A percentile compares a stretch with the other conserved stretches of the same genome.
These are phyloP conservation scores for Ceyx margarethae DNA, from an alignment of 2,113 vertebrate genomes.

Conservation along the genomic window DNA sequence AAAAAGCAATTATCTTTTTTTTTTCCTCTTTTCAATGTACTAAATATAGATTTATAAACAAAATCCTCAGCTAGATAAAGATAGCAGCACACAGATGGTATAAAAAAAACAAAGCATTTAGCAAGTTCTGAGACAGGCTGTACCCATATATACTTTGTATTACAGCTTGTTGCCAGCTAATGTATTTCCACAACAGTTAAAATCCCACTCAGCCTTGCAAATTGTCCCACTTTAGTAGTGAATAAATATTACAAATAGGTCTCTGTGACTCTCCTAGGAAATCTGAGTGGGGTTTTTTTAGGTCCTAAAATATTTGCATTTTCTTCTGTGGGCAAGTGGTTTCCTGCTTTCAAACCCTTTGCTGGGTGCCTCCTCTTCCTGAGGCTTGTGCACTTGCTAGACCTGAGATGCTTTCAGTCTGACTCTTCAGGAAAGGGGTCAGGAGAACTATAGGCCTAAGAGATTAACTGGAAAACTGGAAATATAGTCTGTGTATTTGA, in stretches of 20 bases:
- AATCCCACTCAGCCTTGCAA: conserved; percentile 2
- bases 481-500: background rate
- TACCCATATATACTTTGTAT: conserved; percentile 9
- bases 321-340: background rate
- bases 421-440: background rate
- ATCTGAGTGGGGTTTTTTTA: background rate
- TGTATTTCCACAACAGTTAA: conserved; percentile 9
- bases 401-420: background rate
- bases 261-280: background rate
- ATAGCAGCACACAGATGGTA: conserved; percentile 62
- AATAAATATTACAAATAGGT: background rate
- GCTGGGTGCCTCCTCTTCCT: background rate
- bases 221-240: background rate
- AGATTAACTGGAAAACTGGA: background rate
- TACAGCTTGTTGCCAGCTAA: conserved; percentile 3
- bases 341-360: background rate
- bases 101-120: conserved; percentile 32
- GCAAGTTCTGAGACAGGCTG: conserved; percentile 21
- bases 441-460: background rate
- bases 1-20: background rate
- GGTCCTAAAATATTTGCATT: background rate
- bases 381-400: background rate
- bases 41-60: conserved; percentile 57
- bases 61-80: conserved; percentile 48
- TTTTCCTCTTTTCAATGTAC: background rate